phyloP scores from a whole-genome alignment of 2,797 vertebrate species.

The Mus minutoides region DNA sequence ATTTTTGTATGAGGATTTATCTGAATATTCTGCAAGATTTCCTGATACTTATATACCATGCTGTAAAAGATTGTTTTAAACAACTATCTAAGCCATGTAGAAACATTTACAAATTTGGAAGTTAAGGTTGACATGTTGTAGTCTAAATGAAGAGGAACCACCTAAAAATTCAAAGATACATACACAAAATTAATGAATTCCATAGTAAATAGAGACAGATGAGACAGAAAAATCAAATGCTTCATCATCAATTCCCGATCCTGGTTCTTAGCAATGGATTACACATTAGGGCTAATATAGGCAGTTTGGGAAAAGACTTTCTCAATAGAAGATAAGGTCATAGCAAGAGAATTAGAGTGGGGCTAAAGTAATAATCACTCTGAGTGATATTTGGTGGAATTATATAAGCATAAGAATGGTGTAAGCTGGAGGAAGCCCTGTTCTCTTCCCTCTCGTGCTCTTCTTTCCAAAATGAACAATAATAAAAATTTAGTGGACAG shows the following conservation, averaged over 20 bases:
- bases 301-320: background rate
- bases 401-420: background rate
- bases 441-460: rapidly evolving
- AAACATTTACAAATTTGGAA: background rate
- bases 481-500: background rate
- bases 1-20: background rate
- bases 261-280: background rate
- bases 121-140: background rate
- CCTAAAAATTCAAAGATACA: background rate
- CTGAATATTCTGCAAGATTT: background rate
- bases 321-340: background rate
- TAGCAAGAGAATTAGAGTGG: background rate
- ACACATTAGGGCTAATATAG: background rate
- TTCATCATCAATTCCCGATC: background rate
- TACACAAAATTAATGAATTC: background rate
- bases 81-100: background rate
- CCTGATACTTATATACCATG: background rate
- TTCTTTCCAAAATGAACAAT: background rate
- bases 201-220: background rate
- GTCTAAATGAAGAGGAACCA: background rate
- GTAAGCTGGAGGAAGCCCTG: background rate
- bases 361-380: background rate
- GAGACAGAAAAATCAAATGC: background rate
- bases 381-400: background rate
- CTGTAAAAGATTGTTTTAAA: background rate